Conservation (phyloP, 2,888 invertebrate genomes). For the Argynnis bischoffii region DNA sequence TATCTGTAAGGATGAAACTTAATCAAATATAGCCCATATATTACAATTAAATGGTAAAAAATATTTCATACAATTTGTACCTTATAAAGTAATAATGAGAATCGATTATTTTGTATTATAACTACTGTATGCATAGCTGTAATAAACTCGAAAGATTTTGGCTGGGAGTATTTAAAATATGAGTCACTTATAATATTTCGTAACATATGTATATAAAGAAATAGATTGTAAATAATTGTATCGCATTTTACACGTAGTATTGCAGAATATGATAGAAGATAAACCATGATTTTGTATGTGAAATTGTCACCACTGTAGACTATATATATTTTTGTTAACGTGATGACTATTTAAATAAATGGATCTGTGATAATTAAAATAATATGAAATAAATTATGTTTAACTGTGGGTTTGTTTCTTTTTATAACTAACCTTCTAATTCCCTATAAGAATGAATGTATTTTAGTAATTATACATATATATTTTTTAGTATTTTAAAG, state of each 20-base stretch:
- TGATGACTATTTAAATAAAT: conserved; percentile 81
- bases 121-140: too few relatives aligned
- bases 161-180: conserved; percentile 7
- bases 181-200: conserved; percentile 21
- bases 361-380: conserved; percentile 82
- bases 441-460: neutral
- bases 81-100: too few relatives aligned
- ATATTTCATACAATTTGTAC: too few relatives aligned
- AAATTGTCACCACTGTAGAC: conserved; percentile 69
- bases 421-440: conserved; percentile 14
- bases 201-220: conserved; percentile 62
- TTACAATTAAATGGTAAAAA: too few relatives aligned
- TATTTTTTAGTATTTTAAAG: too few relatives aligned
- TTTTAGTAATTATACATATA: neutral
- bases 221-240: conserved; percentile 72
- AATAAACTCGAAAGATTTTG: conserved; percentile 32
- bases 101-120: too few relatives aligned
- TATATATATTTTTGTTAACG: conserved; percentile 81
- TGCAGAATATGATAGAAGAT: conserved; percentile 43
- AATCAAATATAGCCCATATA: too few relatives aligned
- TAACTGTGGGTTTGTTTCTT: conserved; percentile 65
- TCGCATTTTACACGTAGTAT: conserved; percentile 50
- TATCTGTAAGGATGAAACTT: neutral
- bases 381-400: conserved; percentile 82
- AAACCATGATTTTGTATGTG: conserved; percentile 65